Percentiles rank a stretch among this genome's conserved stretches.
phyloP scores from a whole-genome alignment of 2,888 invertebrate species.

The Gymnosoma rotundatum region DNA sequence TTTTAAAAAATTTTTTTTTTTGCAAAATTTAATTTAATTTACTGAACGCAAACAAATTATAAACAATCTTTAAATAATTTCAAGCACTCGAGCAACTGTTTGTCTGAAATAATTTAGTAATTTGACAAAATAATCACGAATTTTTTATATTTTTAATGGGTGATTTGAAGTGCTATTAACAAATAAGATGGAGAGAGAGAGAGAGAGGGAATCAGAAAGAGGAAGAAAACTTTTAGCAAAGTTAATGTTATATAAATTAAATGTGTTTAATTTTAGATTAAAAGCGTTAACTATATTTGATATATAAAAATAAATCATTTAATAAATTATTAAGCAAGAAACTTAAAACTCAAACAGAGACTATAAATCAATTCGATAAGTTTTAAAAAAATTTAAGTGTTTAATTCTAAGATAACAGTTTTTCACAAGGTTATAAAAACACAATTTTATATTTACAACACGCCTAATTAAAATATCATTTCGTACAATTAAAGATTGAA shows the following conservation, averaged over 20 bases:
- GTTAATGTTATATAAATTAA: background rate
- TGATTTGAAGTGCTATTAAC: background rate
- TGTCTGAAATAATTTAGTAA: slow-evolving; percentile 31
- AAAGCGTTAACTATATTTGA: slow-evolving; percentile 5
- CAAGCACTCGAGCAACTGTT: background rate
- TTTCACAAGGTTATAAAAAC: too few relatives aligned
- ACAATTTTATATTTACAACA: background rate
- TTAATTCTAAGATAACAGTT: too few relatives aligned
- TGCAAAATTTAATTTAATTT: slow-evolving; percentile 2
- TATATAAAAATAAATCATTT: background rate
- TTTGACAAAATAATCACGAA: slow-evolving; percentile 60
- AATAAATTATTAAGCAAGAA: slow-evolving; percentile 1
- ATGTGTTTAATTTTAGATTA: background rate
- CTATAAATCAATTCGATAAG: background rate
- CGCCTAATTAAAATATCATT: too few relatives aligned
- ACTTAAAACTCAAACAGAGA: background rate
- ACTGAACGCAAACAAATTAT: background rate
- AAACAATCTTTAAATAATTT: slow-evolving; percentile 33
- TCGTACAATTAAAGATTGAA: too few relatives aligned
- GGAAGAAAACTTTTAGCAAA: background rate
- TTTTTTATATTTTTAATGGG: slow-evolving; percentile 11
- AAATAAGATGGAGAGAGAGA: background rate
- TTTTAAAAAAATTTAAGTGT: too few relatives aligned
- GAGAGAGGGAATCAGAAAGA: background rate
- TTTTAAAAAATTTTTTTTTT: background rate